phyloP scores from a whole-genome alignment of 1,140 invertebrate genomes.

The Episyrphus balteatus region DNA sequence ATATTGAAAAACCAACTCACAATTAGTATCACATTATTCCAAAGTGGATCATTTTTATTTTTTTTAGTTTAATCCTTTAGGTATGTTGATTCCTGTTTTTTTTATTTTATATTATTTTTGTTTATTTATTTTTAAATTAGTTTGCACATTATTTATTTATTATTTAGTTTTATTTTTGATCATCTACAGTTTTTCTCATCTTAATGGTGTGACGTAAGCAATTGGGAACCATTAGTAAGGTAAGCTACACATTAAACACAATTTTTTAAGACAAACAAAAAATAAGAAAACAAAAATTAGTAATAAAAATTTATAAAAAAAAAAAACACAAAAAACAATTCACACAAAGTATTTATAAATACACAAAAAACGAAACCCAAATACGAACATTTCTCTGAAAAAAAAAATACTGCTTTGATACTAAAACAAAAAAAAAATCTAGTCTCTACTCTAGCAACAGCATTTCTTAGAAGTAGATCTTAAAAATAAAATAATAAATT shows the following conservation, averaged over 20 bases:
- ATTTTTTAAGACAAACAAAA: constrained; percentile 8
- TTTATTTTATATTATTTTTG: neutral
- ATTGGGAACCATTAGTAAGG: constrained; percentile 38
- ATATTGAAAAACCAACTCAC: no score
- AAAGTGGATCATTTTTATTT: no score
- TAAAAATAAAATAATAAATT: no score
- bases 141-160: neutral
- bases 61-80: no score
- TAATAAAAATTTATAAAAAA: constrained; percentile 1
- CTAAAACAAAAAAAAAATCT: no score
- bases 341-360: constrained; percentile 1
- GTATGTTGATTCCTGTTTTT: neutral
- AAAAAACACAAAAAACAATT: constrained; percentile 2
- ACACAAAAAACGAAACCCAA: constrained; percentile 5
- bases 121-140: constrained; percentile 3
- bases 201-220: constrained; percentile 37
- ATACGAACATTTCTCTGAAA: constrained; percentile 3
- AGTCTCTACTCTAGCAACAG: no score
- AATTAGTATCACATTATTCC: no score
- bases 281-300: constrained; percentile 1
- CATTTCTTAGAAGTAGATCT: no score
- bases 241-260: constrained; percentile 37
- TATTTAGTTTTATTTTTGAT: neutral
- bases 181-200: constrained; percentile 12
- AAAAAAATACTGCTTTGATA: constrained; percentile 1